Conservation (phyloP, 2,113 vertebrate genomes). For the Pelvicachromis taeniatus region DNA sequence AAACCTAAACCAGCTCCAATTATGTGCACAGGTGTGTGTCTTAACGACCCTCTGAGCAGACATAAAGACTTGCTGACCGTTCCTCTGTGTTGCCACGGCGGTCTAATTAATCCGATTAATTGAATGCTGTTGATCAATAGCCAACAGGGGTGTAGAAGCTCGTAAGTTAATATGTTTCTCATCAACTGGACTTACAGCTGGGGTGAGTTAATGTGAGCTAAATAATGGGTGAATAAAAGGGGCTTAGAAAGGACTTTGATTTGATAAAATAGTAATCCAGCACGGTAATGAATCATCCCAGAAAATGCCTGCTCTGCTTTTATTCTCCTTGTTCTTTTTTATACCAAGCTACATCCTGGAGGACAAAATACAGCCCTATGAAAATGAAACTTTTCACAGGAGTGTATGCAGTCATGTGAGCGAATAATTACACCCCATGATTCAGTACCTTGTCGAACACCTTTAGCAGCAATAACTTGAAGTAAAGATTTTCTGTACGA, state of each 20-base stretch:
- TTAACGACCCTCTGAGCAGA: not conserved
- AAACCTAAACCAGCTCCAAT: slow-evolving; percentile 4
- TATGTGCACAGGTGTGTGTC: not conserved
- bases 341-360: not conserved
- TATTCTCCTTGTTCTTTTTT: not conserved
- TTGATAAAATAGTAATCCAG: slow-evolving; percentile 7
- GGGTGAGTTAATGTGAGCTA: not conserved
- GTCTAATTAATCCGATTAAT: slow-evolving; percentile 50
- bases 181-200: not conserved
- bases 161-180: slow-evolving; percentile 22
- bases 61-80: slow-evolving; percentile 8
- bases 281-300: not conserved
- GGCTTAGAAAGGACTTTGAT: not conserved
- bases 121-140: slow-evolving; percentile 45
- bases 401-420: not conserved
- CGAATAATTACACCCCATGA: not conserved
- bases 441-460: not conserved
- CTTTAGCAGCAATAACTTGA: not conserved
- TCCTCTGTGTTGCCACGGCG: not conserved
- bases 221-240: not conserved
- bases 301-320: not conserved
- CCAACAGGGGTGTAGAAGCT: slow-evolving; percentile 8
- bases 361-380: not conserved
- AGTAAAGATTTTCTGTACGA: not conserved
- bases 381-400: not conserved